Conservation (phyloP, 2,888 invertebrate genomes). For the Leptinotarsa rubiginosa region DNA sequence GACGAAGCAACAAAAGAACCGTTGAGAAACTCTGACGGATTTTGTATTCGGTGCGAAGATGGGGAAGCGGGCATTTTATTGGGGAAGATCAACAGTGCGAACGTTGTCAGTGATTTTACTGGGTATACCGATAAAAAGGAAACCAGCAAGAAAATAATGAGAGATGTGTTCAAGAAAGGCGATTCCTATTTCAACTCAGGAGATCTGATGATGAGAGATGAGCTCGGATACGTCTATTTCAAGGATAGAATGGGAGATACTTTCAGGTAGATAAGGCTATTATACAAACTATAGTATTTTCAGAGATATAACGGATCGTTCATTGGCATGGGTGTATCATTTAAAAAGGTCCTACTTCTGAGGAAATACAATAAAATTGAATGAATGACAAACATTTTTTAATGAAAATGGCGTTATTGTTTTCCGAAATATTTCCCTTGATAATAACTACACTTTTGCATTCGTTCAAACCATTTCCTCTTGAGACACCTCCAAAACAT, state of each 20-base stretch:
- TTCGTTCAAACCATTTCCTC: too few species aligned
- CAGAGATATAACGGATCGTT: too few species aligned
- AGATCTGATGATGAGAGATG: constrained; percentile 90
- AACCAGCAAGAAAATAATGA: constrained; percentile 78
- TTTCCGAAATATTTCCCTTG: too few species aligned
- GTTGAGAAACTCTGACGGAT: constrained; percentile 75
- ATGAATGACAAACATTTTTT: too few species aligned
- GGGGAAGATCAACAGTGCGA: constrained; percentile 74
- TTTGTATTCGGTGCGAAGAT: constrained; percentile 83
- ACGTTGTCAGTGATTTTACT: constrained; percentile 72
- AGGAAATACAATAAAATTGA: too few species aligned
- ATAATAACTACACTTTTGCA: too few species aligned
- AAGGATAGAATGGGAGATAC: constrained; percentile 90
- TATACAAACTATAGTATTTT: too few species aligned
- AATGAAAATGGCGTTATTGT: too few species aligned
- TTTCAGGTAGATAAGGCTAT: constrained; percentile 68
- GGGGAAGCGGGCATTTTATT: constrained; percentile 89
- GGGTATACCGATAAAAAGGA: constrained; percentile 78
- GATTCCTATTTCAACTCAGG: constrained; percentile 93
- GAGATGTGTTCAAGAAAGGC: constrained; percentile 81
- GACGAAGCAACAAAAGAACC: constrained; percentile 81
- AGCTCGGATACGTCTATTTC: constrained; percentile 93
- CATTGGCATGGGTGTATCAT: too few species aligned
- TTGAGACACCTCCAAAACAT: too few species aligned
- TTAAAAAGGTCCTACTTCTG: too few species aligned